Conservation (phyloP, 2,797 vertebrate genomes). For the Mus minutoides region DNA sequence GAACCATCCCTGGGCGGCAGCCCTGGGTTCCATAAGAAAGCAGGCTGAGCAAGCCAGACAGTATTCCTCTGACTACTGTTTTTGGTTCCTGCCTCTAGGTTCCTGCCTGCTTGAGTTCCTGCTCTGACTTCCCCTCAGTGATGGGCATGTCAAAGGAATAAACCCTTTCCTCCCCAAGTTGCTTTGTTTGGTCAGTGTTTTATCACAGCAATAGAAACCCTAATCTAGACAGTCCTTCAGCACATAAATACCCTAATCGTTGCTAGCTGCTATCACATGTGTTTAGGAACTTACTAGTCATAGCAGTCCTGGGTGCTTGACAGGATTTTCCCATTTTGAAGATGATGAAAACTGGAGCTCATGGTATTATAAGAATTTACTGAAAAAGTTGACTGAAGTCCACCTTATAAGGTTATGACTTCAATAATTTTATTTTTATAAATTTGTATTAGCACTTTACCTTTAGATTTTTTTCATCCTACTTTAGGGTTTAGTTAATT, state of each 20-base stretch:
- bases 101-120: not conserved
- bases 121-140: not conserved
- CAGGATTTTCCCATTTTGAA: not conserved
- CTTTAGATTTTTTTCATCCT: not conserved
- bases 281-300: not conserved
- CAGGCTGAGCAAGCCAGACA: not conserved
- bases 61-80: not conserved
- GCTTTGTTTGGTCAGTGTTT: not conserved
- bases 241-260: not conserved
- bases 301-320: not conserved
- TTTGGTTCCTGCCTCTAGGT: not conserved
- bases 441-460: not conserved
- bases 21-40: not conserved
- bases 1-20: not conserved
- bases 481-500: not conserved
- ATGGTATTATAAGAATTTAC: not conserved
- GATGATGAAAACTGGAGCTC: not conserved
- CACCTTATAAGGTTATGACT: not conserved
- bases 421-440: not conserved
- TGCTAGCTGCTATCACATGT: not conserved
- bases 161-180: not conserved
- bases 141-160: not conserved
- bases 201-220: not conserved
- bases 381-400: slow-evolving; percentile 1
- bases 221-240: not conserved